Conservation (phyloP, 2,113 vertebrate genomes). For the Oryzias curvinotus region DNA sequence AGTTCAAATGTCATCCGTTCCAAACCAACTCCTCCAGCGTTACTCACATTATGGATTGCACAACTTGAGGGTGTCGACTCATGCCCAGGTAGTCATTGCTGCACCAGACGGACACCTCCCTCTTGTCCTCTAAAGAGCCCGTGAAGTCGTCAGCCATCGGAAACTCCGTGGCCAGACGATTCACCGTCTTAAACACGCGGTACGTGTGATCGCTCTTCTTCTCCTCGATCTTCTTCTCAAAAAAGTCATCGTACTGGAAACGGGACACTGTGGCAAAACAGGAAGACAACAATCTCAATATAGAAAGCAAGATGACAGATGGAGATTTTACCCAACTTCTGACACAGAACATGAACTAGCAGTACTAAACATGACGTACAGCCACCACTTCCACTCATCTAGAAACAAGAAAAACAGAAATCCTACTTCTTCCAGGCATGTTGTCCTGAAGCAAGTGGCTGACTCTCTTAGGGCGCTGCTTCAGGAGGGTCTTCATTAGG, state of each 20-base stretch:
- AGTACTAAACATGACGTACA: neutral
- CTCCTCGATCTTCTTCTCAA: constrained; percentile 95
- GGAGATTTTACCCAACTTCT: neutral
- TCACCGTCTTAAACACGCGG: constrained; percentile 96
- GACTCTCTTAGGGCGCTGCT: constrained; percentile 86
- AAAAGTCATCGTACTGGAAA: constrained; percentile 93
- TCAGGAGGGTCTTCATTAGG: constrained; percentile 85
- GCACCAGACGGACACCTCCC: constrained; percentile 95
- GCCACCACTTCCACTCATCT: neutral
- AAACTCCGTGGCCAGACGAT: constrained; percentile 86
- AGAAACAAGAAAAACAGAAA: neutral
- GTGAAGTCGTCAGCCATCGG: constrained; percentile 95
- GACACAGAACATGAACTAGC: constrained; percentile 3
- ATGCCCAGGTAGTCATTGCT: constrained; percentile 98
- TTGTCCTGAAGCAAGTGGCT: constrained; percentile 96
- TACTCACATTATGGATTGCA: constrained; percentile 90
- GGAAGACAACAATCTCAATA: constrained; percentile 27
- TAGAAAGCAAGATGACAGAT: neutral
- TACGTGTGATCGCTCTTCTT: constrained; percentile 96
- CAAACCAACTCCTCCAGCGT: neutral
- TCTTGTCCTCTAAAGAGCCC: constrained; percentile 80
- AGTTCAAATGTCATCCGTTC: neutral
- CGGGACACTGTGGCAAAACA: constrained; percentile 76
- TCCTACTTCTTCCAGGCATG: constrained; percentile 85
- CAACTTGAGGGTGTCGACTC: constrained; percentile 92